phyloP scores from a whole-genome alignment of 2,797 vertebrate genomes.

The Mus caroli region DNA sequence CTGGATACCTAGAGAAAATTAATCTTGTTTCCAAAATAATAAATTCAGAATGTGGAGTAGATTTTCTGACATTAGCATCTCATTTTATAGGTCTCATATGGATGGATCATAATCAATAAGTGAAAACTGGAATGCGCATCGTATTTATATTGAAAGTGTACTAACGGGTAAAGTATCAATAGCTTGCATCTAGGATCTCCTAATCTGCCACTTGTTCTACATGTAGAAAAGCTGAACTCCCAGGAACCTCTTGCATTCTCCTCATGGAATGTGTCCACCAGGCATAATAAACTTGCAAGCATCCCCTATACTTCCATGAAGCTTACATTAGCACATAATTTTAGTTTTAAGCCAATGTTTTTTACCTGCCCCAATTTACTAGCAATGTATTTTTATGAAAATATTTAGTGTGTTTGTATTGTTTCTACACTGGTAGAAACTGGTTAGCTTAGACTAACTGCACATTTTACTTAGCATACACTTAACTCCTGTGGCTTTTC shows the following conservation, averaged over 20 bases:
- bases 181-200: neutral
- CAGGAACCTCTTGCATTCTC: neutral
- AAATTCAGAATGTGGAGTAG: neutral
- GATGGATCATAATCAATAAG: conserved; percentile 8
- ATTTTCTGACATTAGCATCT: neutral
- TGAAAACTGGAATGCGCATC: neutral
- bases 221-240: neutral
- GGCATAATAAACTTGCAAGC: neutral
- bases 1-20: no score
- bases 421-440: neutral
- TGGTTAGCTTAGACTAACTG: neutral
- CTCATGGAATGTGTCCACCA: neutral
- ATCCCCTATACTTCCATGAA: neutral
- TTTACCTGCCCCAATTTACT: neutral
- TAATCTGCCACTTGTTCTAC: conserved; percentile 25
- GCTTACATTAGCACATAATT: neutral
- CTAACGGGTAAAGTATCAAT: neutral
- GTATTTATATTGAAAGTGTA: conserved; percentile 16
- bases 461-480: neutral
- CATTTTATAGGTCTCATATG: conserved; percentile 16
- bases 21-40: neutral
- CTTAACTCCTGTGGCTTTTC: neutral
- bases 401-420: neutral
- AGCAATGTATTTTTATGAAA: neutral
- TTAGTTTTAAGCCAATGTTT: neutral